Conservation (phyloP, 2,888 invertebrate species). For the Liodrosophila aerea region DNA sequence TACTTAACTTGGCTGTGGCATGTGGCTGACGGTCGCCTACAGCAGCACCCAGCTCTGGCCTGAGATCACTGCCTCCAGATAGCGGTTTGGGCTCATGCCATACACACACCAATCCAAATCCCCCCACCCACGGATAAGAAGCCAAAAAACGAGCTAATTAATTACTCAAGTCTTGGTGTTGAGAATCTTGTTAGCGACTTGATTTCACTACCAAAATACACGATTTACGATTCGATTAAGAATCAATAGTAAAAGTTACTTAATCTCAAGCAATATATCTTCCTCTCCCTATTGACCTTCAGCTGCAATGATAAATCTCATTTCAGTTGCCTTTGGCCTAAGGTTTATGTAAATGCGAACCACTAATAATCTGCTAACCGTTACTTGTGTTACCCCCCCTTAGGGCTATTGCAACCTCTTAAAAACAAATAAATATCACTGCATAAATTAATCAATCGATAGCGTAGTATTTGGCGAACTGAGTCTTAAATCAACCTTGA, state of each 20-base stretch:
- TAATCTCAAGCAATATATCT: slow-evolving; percentile 10
- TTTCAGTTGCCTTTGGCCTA: slow-evolving; percentile 6
- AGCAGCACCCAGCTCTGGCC: slow-evolving; percentile 23
- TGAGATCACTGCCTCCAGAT: slow-evolving; percentile 46
- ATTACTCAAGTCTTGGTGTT: slow-evolving; percentile 59
- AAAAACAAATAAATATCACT: slow-evolving; percentile 24
- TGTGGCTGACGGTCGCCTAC: slow-evolving; percentile 40
- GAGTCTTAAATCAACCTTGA: slow-evolving; percentile 48
- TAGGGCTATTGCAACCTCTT: slow-evolving; percentile 24
- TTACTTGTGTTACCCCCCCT: slow-evolving; percentile 15
- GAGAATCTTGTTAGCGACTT: slow-evolving; percentile 60
- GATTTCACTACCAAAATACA: slow-evolving; percentile 7
- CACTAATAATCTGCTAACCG: slow-evolving; percentile 36
- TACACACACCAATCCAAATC: too few relatives aligned
- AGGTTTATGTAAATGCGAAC: slow-evolving; percentile 56
- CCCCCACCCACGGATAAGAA: slow-evolving; percentile 7
- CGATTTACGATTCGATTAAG: slow-evolving; percentile 27
- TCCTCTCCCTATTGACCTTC: slow-evolving; percentile 52
- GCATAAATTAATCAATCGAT: slow-evolving; percentile 16
- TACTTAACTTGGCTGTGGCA: slow-evolving; percentile 27
- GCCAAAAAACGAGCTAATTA: slow-evolving; percentile 50
- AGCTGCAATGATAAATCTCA: slow-evolving; percentile 16
- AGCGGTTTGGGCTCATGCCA: slow-evolving; percentile 53
- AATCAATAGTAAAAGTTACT: slow-evolving; percentile 29
- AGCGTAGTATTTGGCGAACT: slow-evolving; percentile 23